A percentile compares a stretch with the other conserved stretches of the same genome.
These are phyloP conservation scores for Tricholaema leucomelas DNA, from an alignment of 2,113 vertebrate genomes.

Conservation along the genomic window DNA sequence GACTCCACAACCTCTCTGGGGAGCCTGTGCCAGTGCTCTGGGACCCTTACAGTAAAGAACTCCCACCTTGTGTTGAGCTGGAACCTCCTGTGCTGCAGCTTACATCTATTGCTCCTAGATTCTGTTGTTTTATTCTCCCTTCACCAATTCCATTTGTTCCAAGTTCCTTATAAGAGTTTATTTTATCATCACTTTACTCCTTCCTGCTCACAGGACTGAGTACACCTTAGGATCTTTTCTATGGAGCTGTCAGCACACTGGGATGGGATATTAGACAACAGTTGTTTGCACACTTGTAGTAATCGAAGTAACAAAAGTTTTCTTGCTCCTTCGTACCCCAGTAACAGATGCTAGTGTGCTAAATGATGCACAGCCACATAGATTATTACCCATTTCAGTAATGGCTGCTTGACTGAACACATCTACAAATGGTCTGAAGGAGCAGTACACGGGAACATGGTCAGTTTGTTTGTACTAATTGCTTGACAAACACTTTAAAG, in stretches of 20 bases:
- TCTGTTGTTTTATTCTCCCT: not conserved
- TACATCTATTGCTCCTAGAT: not conserved
- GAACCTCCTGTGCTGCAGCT: no score
- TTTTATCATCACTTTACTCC: not conserved
- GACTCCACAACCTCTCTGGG: no score
- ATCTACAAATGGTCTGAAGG: no score
- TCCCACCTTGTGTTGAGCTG: no score
- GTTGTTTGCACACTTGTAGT: not conserved
- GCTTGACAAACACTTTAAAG: not conserved
- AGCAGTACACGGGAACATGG: no score
- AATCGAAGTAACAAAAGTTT: not conserved
- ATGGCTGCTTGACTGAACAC: not conserved
- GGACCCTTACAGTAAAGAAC: no score
- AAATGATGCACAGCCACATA: not conserved
- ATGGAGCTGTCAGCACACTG: not conserved
- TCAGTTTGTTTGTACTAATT: not conserved
- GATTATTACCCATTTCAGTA: not conserved
- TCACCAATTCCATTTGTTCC: not conserved
- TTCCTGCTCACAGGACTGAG: not conserved
- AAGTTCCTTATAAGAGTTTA: not conserved
- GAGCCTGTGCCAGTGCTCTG: no score
- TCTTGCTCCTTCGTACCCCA: not conserved
- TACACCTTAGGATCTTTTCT: not conserved
- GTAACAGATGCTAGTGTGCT: not conserved
- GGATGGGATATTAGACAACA: not conserved